phyloP scores from a whole-genome alignment of 2,888 invertebrate species.

The Rhodophaea formosa region DNA sequence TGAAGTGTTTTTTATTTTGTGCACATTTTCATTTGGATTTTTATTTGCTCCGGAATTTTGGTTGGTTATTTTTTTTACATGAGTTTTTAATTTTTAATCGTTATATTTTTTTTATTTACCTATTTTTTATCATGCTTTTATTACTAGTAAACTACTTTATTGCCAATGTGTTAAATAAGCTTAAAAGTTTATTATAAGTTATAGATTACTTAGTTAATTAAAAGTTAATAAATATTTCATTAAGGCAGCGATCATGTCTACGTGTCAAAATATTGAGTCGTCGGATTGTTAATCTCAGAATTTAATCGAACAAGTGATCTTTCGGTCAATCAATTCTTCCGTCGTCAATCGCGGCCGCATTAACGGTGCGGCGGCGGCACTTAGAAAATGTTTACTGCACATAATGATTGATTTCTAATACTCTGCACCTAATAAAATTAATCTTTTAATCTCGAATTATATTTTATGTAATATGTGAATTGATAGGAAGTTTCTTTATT shows the following conservation, averaged over 20 bases:
- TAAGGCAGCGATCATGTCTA: background rate
- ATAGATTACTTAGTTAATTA: background rate
- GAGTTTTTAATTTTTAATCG: constrained; percentile 33
- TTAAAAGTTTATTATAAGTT: background rate
- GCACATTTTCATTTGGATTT: constrained; percentile 77
- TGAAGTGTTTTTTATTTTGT: constrained; percentile 77
- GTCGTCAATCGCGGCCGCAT: constrained; percentile 25
- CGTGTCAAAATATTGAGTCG: constrained; percentile 6
- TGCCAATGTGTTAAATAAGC: background rate
- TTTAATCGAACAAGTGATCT: constrained; percentile 25
- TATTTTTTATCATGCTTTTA: background rate
- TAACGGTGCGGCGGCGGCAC: constrained; percentile 24
- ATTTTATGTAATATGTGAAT: background rate
- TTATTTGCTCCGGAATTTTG: constrained; percentile 72
- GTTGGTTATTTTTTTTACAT: constrained; percentile 68
- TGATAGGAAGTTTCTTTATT: background rate
- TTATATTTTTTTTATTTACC: constrained; percentile 19
- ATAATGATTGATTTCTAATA: constrained; percentile 58
- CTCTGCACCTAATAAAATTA: constrained; percentile 11
- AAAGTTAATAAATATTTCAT: background rate
- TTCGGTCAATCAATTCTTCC: constrained; percentile 30
- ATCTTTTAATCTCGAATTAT: background rate
- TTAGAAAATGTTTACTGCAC: constrained; percentile 20
- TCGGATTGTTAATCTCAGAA: constrained; percentile 8
- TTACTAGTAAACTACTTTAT: background rate